Evolutionary conservation across 92 coral and sea anemone genomes (phyloP).

Genomic region (Metridium senile): DNA sequence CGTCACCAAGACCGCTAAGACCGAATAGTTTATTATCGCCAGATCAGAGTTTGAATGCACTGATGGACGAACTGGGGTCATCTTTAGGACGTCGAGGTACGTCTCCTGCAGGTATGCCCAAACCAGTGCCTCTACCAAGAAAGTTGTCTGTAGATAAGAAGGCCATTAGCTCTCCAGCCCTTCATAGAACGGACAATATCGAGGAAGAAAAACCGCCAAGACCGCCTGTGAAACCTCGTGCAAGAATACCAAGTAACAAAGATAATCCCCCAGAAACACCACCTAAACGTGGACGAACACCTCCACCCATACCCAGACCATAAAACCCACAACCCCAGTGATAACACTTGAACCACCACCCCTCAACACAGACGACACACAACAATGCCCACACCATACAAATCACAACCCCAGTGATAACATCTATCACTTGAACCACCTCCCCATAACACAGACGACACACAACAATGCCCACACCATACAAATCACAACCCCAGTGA

Average conservation of each 20-base stretch:
- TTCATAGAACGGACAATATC: constrained; percentile 1
- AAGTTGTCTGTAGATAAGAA: neutral
- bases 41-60: neutral
- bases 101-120: constrained; percentile 6
- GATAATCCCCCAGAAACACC: constrained; percentile 26
- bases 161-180: constrained; percentile 9
- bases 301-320: neutral
- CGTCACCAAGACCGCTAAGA: constrained; percentile 24
- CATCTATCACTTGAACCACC: no score
- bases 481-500: no score
- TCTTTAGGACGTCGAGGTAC: constrained; percentile 19
- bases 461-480: no score
- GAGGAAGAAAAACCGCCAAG: constrained; percentile 16
- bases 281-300: constrained; percentile 13
- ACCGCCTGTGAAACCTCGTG: constrained; percentile 32
- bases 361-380: no score
- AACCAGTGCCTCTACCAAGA: constrained; percentile 36
- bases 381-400: no score
- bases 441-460: no score
- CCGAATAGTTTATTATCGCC: constrained; percentile 14
- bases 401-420: no score
- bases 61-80: constrained; percentile 22
- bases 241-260: constrained; percentile 2
- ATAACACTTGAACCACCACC: no score
- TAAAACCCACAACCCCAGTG: neutral